These are phyloP conservation scores for Esox masquinongy DNA, from an alignment of 2,797 vertebrate genomes.

Conservation along the genomic window DNA sequence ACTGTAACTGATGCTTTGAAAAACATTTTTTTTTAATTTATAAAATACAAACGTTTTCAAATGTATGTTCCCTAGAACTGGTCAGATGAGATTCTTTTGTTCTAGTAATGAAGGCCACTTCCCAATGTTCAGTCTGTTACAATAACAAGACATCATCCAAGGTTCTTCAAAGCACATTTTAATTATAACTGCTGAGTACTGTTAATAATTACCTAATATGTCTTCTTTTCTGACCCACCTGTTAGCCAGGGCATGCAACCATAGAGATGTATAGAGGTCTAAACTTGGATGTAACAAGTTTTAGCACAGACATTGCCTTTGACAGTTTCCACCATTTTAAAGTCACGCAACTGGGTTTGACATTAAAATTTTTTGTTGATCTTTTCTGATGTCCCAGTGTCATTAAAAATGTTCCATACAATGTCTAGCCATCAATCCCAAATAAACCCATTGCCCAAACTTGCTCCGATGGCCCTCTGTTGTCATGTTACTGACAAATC, in stretches of 20 bases:
- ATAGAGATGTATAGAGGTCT: not conserved
- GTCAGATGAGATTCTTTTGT: slow-evolving; percentile 5
- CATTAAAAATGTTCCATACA: too few species aligned
- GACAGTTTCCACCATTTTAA: too few species aligned
- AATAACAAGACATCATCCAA: not conserved
- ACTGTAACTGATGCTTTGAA: not conserved
- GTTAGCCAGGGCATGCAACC: not conserved
- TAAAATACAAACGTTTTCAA: too few species aligned
- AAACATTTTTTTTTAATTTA: not conserved
- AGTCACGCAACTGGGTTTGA: too few species aligned
- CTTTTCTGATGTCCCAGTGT: too few species aligned
- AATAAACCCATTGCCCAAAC: too few species aligned
- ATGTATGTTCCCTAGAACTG: not conserved
- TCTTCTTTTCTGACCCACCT: not conserved
- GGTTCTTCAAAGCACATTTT: slow-evolving; percentile 1
- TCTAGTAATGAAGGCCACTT: slow-evolving; percentile 37
- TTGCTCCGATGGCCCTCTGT: too few species aligned
- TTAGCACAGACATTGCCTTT: too few species aligned
- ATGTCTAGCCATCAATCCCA: too few species aligned
- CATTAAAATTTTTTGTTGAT: too few species aligned
- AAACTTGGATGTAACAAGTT: not conserved
- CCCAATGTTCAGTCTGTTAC: slow-evolving; percentile 44
- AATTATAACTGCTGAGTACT: not conserved
- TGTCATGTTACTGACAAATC: too few species aligned
- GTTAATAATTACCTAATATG: slow-evolving; percentile 4